A percentile compares a stretch with the other conserved stretches of the same genome.
phyloP scores from a whole-genome alignment of 2,113 vertebrate species.

The Chlorocebus sabaeus region DNA sequence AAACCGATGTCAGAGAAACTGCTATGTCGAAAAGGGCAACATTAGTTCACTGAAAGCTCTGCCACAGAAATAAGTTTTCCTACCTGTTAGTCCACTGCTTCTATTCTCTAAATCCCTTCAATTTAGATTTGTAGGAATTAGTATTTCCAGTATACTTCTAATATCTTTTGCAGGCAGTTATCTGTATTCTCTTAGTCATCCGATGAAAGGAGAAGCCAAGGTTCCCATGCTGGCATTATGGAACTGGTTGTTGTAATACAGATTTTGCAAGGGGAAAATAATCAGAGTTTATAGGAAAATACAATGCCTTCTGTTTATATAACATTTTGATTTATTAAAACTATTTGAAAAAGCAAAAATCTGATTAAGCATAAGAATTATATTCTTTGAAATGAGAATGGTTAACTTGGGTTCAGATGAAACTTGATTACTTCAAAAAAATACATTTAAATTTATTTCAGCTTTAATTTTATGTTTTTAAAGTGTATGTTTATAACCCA shows the following conservation, averaged over 20 bases:
- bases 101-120: background rate
- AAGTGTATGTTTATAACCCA: background rate
- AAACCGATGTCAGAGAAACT: background rate
- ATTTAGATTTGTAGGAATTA: background rate
- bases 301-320: background rate
- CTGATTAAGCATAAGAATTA: background rate
- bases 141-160: background rate
- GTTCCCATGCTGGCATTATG: background rate
- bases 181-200: background rate
- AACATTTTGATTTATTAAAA: constrained; percentile 9
- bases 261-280: background rate
- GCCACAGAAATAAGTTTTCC: background rate
- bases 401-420: background rate
- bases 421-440: background rate
- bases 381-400: background rate
- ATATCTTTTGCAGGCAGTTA: background rate
- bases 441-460: background rate
- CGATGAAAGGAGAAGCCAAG: background rate
- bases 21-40: background rate
- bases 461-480: background rate
- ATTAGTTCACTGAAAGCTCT: background rate
- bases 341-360: background rate
- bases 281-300: background rate
- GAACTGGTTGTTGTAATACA: background rate
- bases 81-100: background rate